Conservation (phyloP, 2,113 vertebrate species). For the Arizona elegans region DNA sequence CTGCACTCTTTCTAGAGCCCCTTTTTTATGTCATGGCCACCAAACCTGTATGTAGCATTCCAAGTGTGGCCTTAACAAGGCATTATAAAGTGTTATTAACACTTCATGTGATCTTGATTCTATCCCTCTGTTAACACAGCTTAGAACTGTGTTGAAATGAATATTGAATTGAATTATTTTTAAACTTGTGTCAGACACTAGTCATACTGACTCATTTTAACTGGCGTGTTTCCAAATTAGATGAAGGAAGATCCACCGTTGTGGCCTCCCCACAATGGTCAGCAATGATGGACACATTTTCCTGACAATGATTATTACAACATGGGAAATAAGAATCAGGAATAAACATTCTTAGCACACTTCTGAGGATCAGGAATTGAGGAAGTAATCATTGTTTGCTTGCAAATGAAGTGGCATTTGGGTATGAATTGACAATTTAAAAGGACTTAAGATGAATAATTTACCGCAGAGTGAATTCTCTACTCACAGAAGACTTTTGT, state of each 20-base stretch:
- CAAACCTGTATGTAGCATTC: too few relatives aligned
- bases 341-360: neutral
- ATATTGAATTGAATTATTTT: neutral
- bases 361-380: neutral
- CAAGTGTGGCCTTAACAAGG: too few relatives aligned
- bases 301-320: neutral
- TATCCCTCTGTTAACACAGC: too few relatives aligned
- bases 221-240: neutral
- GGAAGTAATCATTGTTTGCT: neutral
- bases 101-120: too few relatives aligned
- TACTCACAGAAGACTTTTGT: neutral
- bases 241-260: neutral
- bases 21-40: too few relatives aligned
- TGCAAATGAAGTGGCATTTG: neutral
- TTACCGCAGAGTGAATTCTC: neutral
- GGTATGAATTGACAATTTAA: neutral
- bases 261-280: neutral
- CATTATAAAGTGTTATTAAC: too few relatives aligned
- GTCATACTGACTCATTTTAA: neutral
- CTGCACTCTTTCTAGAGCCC: too few relatives aligned
- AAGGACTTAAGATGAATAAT: neutral
- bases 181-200: neutral
- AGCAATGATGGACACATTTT: neutral
- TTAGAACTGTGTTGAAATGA: too few relatives aligned
- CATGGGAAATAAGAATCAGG: neutral